Evolutionary conservation across 1,140 invertebrate species (phyloP).

Genomic region (Tenebrio molitor): DNA sequence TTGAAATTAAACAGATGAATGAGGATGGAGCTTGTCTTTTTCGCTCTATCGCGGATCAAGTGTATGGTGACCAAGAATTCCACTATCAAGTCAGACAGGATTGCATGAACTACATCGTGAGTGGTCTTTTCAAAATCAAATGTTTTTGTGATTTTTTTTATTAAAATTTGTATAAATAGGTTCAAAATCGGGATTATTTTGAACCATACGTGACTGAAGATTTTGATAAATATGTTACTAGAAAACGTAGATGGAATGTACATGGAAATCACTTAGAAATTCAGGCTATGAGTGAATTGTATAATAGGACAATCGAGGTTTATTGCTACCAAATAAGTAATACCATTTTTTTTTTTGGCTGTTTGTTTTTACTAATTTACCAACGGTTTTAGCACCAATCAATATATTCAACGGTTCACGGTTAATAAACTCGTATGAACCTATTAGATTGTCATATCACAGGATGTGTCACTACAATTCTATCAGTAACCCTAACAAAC

Average conservation of each 20-base stretch:
- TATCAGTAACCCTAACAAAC: conserved; percentile 89
- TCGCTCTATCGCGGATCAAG: conserved; percentile 92
- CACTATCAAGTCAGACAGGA: conserved; percentile 86
- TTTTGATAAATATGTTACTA: conserved; percentile 87
- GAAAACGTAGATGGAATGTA: conserved; percentile 83
- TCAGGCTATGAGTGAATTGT: conserved; percentile 94
- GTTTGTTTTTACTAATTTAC: conserved; percentile 41
- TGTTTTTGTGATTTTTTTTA: too few species aligned
- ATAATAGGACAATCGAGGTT: conserved; percentile 93
- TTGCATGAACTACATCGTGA: conserved; percentile 95
- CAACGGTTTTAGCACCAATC: conserved; percentile 79
- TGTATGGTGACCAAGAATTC: conserved; percentile 96
- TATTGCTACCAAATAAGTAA: conserved; percentile 89
- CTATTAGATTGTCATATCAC: conserved; percentile 92
- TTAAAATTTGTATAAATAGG: conserved; percentile 67
- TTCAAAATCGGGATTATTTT: conserved; percentile 91
- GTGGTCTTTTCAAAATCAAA: too few species aligned
- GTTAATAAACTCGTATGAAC: conserved; percentile 78
- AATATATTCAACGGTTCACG: conserved; percentile 89
- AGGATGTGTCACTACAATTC: conserved; percentile 93
- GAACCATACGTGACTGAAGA: conserved; percentile 96
- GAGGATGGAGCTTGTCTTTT: conserved; percentile 96
- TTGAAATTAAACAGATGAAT: conserved; percentile 89
- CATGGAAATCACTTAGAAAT: conserved; percentile 97
- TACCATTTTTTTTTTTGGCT: too few species aligned